These are phyloP conservation scores for Phenganax marumi DNA, from an alignment of 92 coral and sea anemone species.

Conservation along the genomic window DNA sequence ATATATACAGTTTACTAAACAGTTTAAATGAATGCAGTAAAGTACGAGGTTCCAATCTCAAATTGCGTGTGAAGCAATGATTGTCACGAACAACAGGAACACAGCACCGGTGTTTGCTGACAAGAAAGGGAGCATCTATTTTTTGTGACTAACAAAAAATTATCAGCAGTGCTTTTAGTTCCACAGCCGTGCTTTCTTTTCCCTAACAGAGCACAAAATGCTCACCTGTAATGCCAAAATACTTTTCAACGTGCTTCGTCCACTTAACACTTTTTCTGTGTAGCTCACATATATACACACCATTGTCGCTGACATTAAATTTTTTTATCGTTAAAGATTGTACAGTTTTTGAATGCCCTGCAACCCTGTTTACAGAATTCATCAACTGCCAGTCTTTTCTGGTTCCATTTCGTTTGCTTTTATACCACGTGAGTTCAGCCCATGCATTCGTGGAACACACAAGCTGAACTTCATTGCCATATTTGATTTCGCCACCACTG, in stretches of 20 bases:
- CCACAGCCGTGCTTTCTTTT: no score
- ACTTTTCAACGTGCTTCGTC: background rate
- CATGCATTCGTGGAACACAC: conserved; percentile 9
- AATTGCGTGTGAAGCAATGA: no score
- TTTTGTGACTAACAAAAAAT: no score
- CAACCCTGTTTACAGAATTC: background rate
- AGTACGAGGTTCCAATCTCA: no score
- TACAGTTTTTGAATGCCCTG: background rate
- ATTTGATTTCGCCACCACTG: background rate
- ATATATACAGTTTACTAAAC: no score
- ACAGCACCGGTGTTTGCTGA: no score
- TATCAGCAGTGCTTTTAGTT: no score
- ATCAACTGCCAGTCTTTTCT: background rate
- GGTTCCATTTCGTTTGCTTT: conserved; percentile 1
- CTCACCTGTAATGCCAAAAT: background rate
- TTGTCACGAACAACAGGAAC: no score
- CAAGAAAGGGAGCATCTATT: no score
- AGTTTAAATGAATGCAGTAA: no score
- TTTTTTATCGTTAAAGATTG: conserved; percentile 4
- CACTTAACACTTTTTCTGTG: conserved; percentile 25
- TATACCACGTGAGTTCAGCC: conserved; percentile 8
- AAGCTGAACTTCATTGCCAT: background rate
- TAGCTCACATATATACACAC: conserved; percentile 18
- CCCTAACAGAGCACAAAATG: background rate
- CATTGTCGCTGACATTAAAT: conserved; percentile 7